Evolutionary conservation across 2,113 vertebrate genomes (phyloP), one percentile per base, ranked within the genome.

Genomic region (Eulemur rufifrons): DNA sequence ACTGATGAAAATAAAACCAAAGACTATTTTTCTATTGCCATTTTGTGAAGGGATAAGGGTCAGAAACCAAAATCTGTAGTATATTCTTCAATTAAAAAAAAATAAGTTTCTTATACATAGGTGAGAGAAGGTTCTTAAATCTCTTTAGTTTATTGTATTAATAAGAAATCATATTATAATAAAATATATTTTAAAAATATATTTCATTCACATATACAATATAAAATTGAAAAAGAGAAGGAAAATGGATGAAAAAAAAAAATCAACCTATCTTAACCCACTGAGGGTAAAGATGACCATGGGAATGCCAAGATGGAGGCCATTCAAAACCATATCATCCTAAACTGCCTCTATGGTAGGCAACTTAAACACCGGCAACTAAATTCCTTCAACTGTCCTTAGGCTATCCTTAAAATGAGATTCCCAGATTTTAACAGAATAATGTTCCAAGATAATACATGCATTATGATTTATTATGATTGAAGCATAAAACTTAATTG

Each of bases 401-500:
- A 91, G 45, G 56, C 39, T 23, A 87, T 61, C 23, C 27, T 45
- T 56, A 86, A 37, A 85, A 34, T 91, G 21, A 74, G 29, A 80
- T 34, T 45, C 47, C 23, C 52, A 84, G 37, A 89, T 93, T 88
- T 87, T 94, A 96, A 94, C 20, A 89, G 45, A 94, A 82, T 85
- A 77, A 86, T 71, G 34, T 86, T 92, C 64, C 77, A 90, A 85
- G 45, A 84, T 56, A 96, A 96, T 59, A 95, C 52, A 91, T 50
- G 18, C 20, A 82, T 97, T 94, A 96, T 89, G 95, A 87, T 73
- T 83, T 89, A 93, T 68, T 92, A 92, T 50, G 73, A 92, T 74
- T 92, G 39, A 96, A 96, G 82, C 74, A 93, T 29, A 86, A 96
- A 95, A 88, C 82, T 94, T 85, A 12, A 73, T 85, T 97, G 63